These are phyloP conservation scores for Hystrix cristata DNA, from an alignment of 2,113 vertebrate genomes.

Conservation along the genomic window DNA sequence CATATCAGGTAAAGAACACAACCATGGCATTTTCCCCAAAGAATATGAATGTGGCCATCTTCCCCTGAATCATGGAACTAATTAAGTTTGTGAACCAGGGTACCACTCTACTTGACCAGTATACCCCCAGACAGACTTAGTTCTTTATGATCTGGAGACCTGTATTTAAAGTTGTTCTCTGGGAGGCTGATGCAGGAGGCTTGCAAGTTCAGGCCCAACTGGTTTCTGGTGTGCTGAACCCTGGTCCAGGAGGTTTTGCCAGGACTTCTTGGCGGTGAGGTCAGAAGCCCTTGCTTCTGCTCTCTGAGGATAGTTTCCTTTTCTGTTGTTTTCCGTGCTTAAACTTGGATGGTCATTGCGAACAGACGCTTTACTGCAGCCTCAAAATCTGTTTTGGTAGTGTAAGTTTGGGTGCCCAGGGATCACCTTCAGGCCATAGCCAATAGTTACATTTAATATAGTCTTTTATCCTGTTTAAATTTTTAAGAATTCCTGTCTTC, in stretches of 20 bases:
- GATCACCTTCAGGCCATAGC: neutral
- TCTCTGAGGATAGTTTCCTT: neutral
- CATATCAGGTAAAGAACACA: too few species aligned
- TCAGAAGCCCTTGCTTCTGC: neutral
- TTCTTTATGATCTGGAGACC: neutral
- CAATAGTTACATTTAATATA: neutral
- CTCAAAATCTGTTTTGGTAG: neutral
- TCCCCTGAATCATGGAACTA: too few species aligned
- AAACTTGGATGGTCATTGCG: neutral
- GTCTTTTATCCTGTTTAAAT: neutral
- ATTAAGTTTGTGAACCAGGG: too few species aligned
- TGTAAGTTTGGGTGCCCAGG: neutral
- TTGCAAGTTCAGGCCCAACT: too few species aligned
- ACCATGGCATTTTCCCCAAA: too few species aligned
- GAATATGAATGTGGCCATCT: too few species aligned
- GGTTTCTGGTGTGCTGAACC: neutral
- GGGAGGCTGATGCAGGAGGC: too few species aligned
- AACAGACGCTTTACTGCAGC: neutral
- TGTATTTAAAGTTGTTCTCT: neutral
- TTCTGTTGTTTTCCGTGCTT: neutral
- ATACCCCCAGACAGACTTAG: neutral
- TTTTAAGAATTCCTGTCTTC: neutral
- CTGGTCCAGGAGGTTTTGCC: neutral
- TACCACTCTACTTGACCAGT: too few species aligned
- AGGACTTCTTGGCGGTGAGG: neutral